Evolutionary conservation across 1,140 invertebrate genomes (phyloP).

Genomic region (Drosophila parvula): DNA sequence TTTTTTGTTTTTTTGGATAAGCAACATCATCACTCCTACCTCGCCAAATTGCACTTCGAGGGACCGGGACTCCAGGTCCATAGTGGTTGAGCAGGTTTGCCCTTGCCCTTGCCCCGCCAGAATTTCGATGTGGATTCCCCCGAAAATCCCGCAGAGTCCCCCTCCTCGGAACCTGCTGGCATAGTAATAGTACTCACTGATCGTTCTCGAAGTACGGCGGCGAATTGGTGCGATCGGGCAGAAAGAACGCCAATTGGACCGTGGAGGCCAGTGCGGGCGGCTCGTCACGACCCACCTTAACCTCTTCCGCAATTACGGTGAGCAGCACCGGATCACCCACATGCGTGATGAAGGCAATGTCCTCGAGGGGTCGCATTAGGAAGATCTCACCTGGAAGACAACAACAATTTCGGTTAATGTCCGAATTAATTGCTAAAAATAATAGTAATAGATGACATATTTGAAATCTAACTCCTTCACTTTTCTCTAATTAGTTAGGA

Average conservation of each 20-base stretch:
- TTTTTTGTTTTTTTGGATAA: slow-evolving; percentile 30
- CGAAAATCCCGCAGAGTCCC: not conserved
- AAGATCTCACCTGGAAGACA: slow-evolving; percentile 88
- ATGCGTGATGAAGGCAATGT: slow-evolving; percentile 90
- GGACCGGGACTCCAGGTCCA: slow-evolving; percentile 2
- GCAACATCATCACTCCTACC: slow-evolving; percentile 59
- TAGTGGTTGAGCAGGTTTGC: slow-evolving; percentile 59
- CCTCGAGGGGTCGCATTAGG: slow-evolving; percentile 89
- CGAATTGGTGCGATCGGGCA: slow-evolving; percentile 90
- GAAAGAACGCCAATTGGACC: slow-evolving; percentile 91
- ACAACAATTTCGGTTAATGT: not conserved
- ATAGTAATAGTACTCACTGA: slow-evolving; percentile 86
- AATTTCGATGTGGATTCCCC: slow-evolving; percentile 17
- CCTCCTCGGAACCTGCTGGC: slow-evolving; percentile 19
- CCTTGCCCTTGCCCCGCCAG: slow-evolving; percentile 26
- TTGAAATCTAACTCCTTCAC: too few relatives aligned
- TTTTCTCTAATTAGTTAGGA: not conserved
- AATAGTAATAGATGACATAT: not conserved
- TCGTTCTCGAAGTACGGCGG: slow-evolving; percentile 91
- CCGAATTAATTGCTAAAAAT: not conserved
- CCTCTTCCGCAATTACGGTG: slow-evolving; percentile 93
- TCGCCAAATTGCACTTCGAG: slow-evolving; percentile 49
- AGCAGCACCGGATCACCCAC: slow-evolving; percentile 91
- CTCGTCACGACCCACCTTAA: slow-evolving; percentile 88
- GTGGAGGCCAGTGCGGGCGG: slow-evolving; percentile 90